Conservation (phyloP, 2,113 vertebrate genomes). For the Benitochromis conjunctus region DNA sequence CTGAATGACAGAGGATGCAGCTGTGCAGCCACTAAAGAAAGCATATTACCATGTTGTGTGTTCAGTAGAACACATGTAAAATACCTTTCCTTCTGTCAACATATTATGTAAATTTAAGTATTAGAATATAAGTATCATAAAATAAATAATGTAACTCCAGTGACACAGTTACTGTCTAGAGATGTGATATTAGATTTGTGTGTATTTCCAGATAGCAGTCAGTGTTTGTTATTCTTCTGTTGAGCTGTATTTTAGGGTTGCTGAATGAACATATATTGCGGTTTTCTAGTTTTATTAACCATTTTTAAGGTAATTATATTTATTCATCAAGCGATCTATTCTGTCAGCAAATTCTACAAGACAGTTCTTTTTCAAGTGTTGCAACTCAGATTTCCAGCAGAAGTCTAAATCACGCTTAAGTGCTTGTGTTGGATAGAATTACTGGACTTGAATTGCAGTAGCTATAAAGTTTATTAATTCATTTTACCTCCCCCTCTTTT, state of each 20-base stretch:
- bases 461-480: background rate
- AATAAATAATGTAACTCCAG: background rate
- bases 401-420: background rate
- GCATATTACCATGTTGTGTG: background rate
- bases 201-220: background rate
- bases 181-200: background rate
- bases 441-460: background rate
- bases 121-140: background rate
- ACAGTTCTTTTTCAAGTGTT: background rate
- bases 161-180: background rate
- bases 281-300: background rate
- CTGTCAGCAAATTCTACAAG: background rate
- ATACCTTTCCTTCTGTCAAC: background rate
- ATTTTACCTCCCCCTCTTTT: background rate
- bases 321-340: background rate
- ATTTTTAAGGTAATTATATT: background rate
- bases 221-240: background rate
- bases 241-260: background rate
- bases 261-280: background rate
- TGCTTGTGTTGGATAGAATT: background rate
- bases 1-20: background rate
- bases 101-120: background rate
- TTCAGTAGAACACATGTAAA: slow-evolving; percentile 17
- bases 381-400: background rate
- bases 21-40: background rate